Conservation (phyloP, 2,888 invertebrate genomes). For the Apamea anceps region DNA sequence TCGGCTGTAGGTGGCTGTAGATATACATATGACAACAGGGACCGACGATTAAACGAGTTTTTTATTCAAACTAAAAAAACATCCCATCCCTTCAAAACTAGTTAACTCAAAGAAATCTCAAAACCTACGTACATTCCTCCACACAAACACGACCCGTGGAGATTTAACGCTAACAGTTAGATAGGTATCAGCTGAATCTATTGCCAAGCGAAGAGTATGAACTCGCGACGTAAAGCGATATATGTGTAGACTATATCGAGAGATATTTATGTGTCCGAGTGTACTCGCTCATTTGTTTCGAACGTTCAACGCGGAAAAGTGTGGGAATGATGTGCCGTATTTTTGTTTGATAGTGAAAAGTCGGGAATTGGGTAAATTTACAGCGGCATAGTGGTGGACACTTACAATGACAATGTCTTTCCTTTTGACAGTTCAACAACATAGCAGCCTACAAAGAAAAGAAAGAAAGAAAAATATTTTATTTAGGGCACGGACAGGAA, state of each 20-base stretch:
- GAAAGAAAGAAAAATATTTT: no score
- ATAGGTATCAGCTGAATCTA: constrained; percentile 81
- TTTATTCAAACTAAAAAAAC: constrained; percentile 4
- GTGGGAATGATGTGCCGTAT: constrained; percentile 38
- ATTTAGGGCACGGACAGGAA: no score
- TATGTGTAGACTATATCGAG: constrained; percentile 69
- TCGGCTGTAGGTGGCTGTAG: neutral
- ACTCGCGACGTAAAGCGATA: constrained; percentile 73
- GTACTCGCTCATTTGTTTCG: constrained; percentile 67
- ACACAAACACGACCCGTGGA: constrained; percentile 76
- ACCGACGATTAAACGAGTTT: neutral
- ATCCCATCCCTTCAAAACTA: constrained; percentile 30
- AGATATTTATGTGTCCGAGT: constrained; percentile 70
- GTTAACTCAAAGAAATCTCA: constrained; percentile 56
- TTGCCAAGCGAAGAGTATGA: constrained; percentile 76
- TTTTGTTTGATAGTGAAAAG: neutral
- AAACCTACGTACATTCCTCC: constrained; percentile 74
- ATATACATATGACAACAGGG: neutral
- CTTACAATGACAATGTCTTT: neutral
- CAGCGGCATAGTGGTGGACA: neutral
- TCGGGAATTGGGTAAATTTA: neutral
- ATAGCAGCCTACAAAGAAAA: no score
- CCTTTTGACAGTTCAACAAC: neutral
- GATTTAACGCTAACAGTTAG: constrained; percentile 80
- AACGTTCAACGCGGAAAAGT: constrained; percentile 44